A percentile compares a stretch with the other conserved stretches of the same genome.
These are phyloP conservation scores for Cryptus armator DNA, from an alignment of 2,888 invertebrate genomes.

Conservation along the genomic window DNA sequence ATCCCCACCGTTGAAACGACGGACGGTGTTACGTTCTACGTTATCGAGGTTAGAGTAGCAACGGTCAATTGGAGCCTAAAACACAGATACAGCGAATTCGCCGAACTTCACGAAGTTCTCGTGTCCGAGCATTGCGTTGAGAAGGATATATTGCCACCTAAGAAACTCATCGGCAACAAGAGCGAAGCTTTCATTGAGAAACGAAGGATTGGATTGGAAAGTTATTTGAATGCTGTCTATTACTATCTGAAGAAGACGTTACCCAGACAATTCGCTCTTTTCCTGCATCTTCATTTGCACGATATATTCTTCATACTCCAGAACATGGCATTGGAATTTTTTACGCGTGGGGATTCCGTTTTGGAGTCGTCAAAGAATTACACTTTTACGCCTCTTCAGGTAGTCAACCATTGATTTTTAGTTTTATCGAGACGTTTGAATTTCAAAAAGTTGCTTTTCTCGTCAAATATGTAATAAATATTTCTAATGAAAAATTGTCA, in stretches of 20 bases:
- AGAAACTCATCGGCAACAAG: constrained; percentile 96
- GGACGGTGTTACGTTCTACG: constrained; percentile 91
- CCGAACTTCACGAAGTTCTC: constrained; percentile 94
- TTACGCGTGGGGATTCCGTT: constrained; percentile 90
- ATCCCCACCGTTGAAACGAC: constrained; percentile 89
- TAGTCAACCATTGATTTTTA: constrained; percentile 78
- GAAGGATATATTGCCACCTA: constrained; percentile 95
- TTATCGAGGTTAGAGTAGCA: constrained; percentile 90
- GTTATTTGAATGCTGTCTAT: constrained; percentile 92
- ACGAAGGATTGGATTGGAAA: constrained; percentile 92
- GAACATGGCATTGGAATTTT: constrained; percentile 92
- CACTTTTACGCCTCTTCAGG: constrained; percentile 93
- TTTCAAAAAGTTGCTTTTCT: background rate
- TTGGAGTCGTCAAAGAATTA: constrained; percentile 88
- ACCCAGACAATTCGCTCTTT: constrained; percentile 93
- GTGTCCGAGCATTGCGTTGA: constrained; percentile 92
- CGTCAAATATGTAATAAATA: too few species aligned
- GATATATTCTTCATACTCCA: constrained; percentile 95
- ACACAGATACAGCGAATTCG: constrained; percentile 96
- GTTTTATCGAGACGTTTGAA: too few species aligned
- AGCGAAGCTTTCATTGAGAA: constrained; percentile 95
- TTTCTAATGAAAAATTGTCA: too few species aligned
- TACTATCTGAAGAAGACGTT: constrained; percentile 91
- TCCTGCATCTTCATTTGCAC: constrained; percentile 95
- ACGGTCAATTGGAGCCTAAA: constrained; percentile 93